These are phyloP conservation scores for Euleptes europaea DNA, from an alignment of 2,113 vertebrate species.

Conservation along the genomic window DNA sequence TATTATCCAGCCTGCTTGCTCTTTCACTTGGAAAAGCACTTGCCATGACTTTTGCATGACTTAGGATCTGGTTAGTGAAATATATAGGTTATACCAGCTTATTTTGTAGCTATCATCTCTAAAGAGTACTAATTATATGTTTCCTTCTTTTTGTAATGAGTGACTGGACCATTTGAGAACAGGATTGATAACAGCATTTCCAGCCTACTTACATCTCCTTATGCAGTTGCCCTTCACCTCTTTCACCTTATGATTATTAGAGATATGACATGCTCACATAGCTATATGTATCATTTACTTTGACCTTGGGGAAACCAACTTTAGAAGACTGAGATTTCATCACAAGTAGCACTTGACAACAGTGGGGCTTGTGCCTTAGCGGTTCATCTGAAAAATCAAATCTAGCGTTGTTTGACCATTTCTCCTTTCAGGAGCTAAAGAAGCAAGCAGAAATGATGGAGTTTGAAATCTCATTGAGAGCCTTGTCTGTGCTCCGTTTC, in stretches of 20 bases:
- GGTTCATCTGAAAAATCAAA: neutral
- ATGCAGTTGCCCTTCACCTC: neutral
- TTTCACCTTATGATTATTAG: neutral
- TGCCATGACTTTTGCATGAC: neutral
- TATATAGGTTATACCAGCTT: neutral
- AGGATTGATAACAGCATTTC: too few species aligned
- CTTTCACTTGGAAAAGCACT: neutral
- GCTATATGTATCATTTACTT: neutral
- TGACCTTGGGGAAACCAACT: neutral
- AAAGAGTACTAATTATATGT: too few species aligned
- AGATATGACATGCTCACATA: neutral
- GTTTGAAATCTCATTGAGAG: slow-evolving; percentile 92
- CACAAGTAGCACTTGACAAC: slow-evolving; percentile 19
- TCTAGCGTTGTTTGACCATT: slow-evolving; percentile 23
- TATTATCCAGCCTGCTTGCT: neutral
- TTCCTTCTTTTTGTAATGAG: too few species aligned
- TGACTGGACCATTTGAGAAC: too few species aligned
- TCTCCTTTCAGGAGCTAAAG: slow-evolving; percentile 81
- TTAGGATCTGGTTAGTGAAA: neutral
- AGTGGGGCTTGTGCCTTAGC: neutral
- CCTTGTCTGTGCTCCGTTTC: slow-evolving; percentile 89
- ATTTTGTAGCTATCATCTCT: neutral
- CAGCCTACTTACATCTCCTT: too few species aligned
- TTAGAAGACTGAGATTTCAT: slow-evolving; percentile 31
- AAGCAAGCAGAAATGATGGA: slow-evolving; percentile 81